Evolutionary conservation across 2,888 invertebrate genomes (phyloP), one percentile per base, ranked within the genome.

Genomic region (Hanleya hanleyi): DNA sequence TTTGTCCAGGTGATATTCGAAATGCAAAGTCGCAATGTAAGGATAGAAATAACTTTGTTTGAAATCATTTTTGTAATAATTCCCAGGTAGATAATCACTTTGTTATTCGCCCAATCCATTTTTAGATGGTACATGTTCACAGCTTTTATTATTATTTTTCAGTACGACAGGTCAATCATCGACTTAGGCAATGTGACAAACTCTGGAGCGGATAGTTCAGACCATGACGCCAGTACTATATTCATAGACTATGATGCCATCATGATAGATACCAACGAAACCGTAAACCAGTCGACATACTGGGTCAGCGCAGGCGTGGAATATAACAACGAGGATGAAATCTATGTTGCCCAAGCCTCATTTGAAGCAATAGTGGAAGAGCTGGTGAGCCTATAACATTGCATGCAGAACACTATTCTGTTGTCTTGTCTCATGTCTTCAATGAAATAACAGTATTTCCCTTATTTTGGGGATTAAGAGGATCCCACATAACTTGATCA

Each of bases 301-400:
- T 90, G 88, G 88, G 85, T 90, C 15, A 90, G 88, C 78, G 88
- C 87, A 5, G 90, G 89, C 0, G 89, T 88, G 0, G 89, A 88
- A 73, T 90, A 87, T 77, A 82, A 84, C 75, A 76, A 81, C 50
- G 84, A 86, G 64, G 79, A 75, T 36, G 83, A 86, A 47, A 83
- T 90, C 18, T 90, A 88, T 88, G 86, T 90, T 6, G 90, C 88
- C 0, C 89, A 89, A 75, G 83, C 86, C 0, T 80, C 85, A 3
- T 84, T 87, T 68, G 77, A 70, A 3, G 80, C 82, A 51, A 66
- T 71, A 1, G 64, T 72, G 0, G 68, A 68, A 12, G 57, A 76
- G 6, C 67, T 72, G 70, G 85, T 85, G 75, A 74, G 70, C 32
- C n/a, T n/a, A n/a, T n/a, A n/a, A n/a, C n/a, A n/a, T n/a, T n/a